Evolutionary conservation across 2,113 vertebrate genomes (phyloP).

Genomic region (Philantomba maxwellii): DNA sequence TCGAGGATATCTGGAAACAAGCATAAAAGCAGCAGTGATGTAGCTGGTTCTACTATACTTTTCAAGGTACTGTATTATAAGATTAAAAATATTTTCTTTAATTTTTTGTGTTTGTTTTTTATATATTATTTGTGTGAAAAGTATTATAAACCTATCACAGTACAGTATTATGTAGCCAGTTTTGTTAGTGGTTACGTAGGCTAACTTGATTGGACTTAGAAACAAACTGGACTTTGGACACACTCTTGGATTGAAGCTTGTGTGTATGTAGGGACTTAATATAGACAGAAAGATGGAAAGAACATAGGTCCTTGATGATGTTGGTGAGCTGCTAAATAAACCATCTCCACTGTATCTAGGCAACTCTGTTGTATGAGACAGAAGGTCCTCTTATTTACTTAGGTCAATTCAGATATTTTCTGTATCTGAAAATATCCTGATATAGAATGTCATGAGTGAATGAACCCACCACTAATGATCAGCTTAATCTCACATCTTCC

Average conservation of each 20-base stretch:
- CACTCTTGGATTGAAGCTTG: neutral
- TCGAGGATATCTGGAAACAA: neutral
- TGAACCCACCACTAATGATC: neutral
- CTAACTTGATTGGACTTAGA: neutral
- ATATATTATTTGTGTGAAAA: neutral
- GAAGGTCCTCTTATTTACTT: neutral
- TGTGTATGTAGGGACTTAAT: neutral
- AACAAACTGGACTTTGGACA: neutral
- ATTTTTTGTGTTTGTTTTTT: neutral
- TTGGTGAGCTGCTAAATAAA: neutral
- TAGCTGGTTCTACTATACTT: neutral
- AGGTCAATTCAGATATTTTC: neutral
- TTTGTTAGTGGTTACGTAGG: neutral
- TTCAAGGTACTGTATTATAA: neutral
- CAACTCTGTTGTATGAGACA: neutral
- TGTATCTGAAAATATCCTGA: constrained; percentile 12
- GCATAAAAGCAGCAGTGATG: neutral
- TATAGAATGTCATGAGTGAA: neutral
- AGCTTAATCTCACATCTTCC: neutral
- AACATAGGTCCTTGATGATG: neutral
- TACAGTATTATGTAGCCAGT: neutral
- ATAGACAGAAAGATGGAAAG: neutral
- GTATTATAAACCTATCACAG: neutral
- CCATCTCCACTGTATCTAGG: neutral
- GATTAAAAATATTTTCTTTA: neutral